A percentile compares a stretch with the other conserved stretches of the same genome.
phyloP scores from a whole-genome alignment of 2,888 invertebrate species.

The Drosophila prolongata region DNA sequence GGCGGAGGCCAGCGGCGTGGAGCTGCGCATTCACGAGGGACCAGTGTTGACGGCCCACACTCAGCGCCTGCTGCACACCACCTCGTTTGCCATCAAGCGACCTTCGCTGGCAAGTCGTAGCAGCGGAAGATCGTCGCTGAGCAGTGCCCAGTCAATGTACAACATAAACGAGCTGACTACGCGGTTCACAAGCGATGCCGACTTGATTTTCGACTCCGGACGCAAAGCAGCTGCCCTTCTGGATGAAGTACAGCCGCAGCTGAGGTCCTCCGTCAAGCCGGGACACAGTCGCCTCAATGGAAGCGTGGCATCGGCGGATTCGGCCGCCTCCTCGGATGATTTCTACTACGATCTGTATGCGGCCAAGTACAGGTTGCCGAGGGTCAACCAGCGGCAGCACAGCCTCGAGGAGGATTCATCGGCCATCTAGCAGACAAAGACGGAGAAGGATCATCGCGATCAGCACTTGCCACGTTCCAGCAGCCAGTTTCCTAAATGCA shows the following conservation, averaged over 20 bases:
- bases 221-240: slow-evolving; percentile 76
- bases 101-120: slow-evolving; percentile 76
- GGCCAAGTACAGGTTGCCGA: slow-evolving; percentile 63
- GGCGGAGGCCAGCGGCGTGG: slow-evolving; percentile 33
- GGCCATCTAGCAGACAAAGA: slow-evolving; percentile 46
- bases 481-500: slow-evolving; percentile 24
- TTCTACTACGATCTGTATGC: slow-evolving; percentile 69
- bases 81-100: slow-evolving; percentile 83
- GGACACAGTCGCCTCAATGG: slow-evolving; percentile 41
- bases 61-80: slow-evolving; percentile 78
- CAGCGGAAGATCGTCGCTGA: slow-evolving; percentile 67
- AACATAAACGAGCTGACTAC: slow-evolving; percentile 78
- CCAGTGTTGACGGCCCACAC: slow-evolving; percentile 65
- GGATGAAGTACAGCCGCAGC: slow-evolving; percentile 84
- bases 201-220: slow-evolving; percentile 61
- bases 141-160: slow-evolving; percentile 80
- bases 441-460: slow-evolving; percentile 5
- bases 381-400: slow-evolving; percentile 57
- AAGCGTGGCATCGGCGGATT: slow-evolving; percentile 37
- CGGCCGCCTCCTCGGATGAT: slow-evolving; percentile 43
- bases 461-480: slow-evolving; percentile 23
- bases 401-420: slow-evolving; percentile 57
- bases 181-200: slow-evolving; percentile 66
- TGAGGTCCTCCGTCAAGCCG: slow-evolving; percentile 85
- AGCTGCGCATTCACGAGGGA: slow-evolving; percentile 62